Percentiles rank a stretch among this genome's conserved stretches.
These are phyloP conservation scores for Platycheirus albimanus DNA, from an alignment of 2,888 invertebrate species.

Conservation along the genomic window DNA sequence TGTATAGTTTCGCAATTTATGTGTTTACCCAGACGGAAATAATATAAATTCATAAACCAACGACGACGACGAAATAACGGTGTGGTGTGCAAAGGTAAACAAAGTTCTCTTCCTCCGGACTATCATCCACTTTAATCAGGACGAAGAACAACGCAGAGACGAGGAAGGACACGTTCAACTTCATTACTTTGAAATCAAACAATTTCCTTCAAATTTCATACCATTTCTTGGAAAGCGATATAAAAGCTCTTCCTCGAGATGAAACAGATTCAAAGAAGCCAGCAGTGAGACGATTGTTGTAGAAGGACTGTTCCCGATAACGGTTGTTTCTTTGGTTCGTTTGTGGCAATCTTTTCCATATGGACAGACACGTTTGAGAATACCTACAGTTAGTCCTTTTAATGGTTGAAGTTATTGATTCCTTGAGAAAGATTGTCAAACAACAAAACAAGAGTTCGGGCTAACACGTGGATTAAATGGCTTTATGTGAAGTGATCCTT, in stretches of 20 bases:
- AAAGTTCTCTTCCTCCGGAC: no score
- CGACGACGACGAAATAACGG: neutral
- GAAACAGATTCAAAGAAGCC: slow-evolving; percentile 32
- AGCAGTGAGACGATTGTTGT: slow-evolving; percentile 32
- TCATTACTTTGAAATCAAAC: slow-evolving; percentile 52
- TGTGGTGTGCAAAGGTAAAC: slow-evolving; percentile 51
- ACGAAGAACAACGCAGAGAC: slow-evolving; percentile 30
- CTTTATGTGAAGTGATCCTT: slow-evolving; percentile 42
- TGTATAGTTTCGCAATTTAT: slow-evolving; percentile 59
- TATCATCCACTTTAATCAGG: slow-evolving; percentile 20
- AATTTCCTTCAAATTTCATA: slow-evolving; percentile 6
- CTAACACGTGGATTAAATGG: slow-evolving; percentile 64
- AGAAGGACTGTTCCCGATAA: slow-evolving; percentile 34
- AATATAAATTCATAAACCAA: slow-evolving; percentile 35
- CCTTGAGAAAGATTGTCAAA: neutral
- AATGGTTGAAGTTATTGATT: slow-evolving; percentile 62
- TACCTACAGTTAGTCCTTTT: slow-evolving; percentile 11
- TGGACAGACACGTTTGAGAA: slow-evolving; percentile 52
- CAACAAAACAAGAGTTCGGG: slow-evolving; percentile 33
- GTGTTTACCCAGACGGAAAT: slow-evolving; percentile 63
- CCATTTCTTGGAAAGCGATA: neutral
- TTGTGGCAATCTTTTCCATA: slow-evolving; percentile 57
- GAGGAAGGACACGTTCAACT: slow-evolving; percentile 25
- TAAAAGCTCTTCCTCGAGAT: slow-evolving; percentile 59
- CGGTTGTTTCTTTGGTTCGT: slow-evolving; percentile 21